Conservation (phyloP, 1,140 invertebrate genomes). For the Vanessa atalanta region DNA sequence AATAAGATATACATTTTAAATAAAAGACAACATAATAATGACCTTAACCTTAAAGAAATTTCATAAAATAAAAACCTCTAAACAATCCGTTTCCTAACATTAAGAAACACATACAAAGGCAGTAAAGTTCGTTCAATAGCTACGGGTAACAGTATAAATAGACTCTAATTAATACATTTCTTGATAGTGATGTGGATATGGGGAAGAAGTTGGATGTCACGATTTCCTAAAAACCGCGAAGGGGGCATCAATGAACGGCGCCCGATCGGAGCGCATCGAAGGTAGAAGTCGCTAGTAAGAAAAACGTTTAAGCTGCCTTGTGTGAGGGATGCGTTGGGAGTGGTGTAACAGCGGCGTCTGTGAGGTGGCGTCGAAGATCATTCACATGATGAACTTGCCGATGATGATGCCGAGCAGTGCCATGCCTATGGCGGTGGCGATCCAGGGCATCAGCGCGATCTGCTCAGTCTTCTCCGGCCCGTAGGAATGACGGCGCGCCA, state of each 20-base stretch:
- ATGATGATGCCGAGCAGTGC: conserved; percentile 81
- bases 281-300: conserved; percentile 37
- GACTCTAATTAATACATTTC: conserved; percentile 16
- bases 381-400: conserved; percentile 83
- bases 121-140: conserved; percentile 24
- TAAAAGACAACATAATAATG: conserved; percentile 15
- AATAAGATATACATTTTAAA: conserved; percentile 15
- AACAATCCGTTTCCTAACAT: conserved; percentile 28
- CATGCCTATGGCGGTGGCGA: conserved; percentile 79
- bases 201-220: conserved; percentile 3
- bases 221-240: background rate
- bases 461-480: conserved; percentile 73
- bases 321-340: conserved; percentile 82
- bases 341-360: conserved; percentile 61
- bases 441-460: conserved; percentile 77
- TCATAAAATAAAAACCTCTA: conserved; percentile 22
- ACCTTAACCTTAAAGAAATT: conserved; percentile 16
- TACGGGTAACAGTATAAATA: background rate
- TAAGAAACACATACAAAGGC: conserved; percentile 31
- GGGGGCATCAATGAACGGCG: background rate
- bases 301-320: conserved; percentile 82
- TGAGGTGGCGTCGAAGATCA: conserved; percentile 54
- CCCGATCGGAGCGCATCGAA: background rate
- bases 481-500: conserved; percentile 68
- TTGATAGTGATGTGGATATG: background rate